These are phyloP conservation scores for Nomia melanderi DNA, from an alignment of 1,140 invertebrate genomes.

Conservation along the genomic window DNA sequence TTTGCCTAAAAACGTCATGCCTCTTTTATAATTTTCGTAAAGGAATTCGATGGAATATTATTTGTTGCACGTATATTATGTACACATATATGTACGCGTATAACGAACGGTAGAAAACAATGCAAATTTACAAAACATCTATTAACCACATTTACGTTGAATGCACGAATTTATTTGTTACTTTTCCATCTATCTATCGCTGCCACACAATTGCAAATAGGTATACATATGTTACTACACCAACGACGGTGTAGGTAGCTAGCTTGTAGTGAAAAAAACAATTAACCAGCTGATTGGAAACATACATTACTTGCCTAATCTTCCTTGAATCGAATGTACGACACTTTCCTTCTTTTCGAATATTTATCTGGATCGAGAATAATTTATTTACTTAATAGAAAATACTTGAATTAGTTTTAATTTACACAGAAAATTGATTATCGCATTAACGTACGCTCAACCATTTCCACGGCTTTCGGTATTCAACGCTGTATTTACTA, in stretches of 20 bases:
- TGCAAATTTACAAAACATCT: background rate
- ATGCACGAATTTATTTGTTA: constrained; percentile 17
- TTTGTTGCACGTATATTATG: too few species aligned
- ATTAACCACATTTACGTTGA: constrained; percentile 11
- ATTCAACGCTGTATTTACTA: constrained; percentile 17
- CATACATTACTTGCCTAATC: constrained; percentile 21
- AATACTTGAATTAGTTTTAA: background rate
- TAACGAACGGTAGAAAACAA: background rate
- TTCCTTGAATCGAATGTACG: background rate
- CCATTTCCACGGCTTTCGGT: constrained; percentile 9
- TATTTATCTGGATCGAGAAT: background rate
- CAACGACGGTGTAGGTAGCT: background rate
- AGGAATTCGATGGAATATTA: background rate
- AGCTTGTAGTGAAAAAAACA: constrained; percentile 22
- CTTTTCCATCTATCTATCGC: background rate
- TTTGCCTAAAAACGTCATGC: background rate
- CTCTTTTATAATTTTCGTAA: background rate
- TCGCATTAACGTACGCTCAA: constrained; percentile 22
- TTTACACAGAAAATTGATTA: constrained; percentile 16
- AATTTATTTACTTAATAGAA: constrained; percentile 19
- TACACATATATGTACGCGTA: background rate
- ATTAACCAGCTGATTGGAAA: constrained; percentile 30
- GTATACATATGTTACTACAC: background rate
- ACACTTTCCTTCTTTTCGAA: background rate
- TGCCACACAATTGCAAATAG: background rate